Percentiles rank a stretch among this genome's conserved stretches.
phyloP scores from a whole-genome alignment of 2,113 vertebrate species.

The Dipodomys ordii region DNA sequence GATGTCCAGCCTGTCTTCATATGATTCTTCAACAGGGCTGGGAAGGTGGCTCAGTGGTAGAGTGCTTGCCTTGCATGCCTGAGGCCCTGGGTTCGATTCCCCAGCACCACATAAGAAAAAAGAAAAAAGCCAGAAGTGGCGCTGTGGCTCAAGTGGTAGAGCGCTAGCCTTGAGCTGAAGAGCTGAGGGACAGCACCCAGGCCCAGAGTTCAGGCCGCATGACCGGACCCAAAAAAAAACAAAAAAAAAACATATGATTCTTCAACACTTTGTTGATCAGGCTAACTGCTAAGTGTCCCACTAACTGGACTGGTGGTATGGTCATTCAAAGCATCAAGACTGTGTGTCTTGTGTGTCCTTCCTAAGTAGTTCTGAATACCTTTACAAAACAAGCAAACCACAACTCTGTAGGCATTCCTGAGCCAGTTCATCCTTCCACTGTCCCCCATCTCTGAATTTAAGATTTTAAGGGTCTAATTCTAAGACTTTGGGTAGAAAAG shows the following conservation, averaged over 20 bases:
- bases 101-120: too few relatives aligned
- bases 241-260: too few relatives aligned
- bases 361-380: not conserved
- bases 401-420: accelerated
- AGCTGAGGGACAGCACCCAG: too few relatives aligned
- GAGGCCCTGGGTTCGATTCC: too few relatives aligned
- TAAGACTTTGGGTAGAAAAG: not conserved
- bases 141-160: too few relatives aligned
- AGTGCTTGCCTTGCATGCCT: too few relatives aligned
- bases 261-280: not conserved
- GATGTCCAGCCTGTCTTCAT: not conserved
- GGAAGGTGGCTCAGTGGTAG: too few relatives aligned
- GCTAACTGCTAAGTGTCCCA: not conserved
- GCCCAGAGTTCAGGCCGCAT: too few relatives aligned
- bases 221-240: too few relatives aligned
- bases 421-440: not conserved
- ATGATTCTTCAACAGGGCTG: not conserved
- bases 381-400: not conserved
- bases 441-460: not conserved
- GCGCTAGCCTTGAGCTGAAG: too few relatives aligned
- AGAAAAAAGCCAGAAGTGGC: too few relatives aligned
- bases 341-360: not conserved
- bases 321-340: not conserved
- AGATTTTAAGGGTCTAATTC: not conserved
- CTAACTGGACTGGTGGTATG: not conserved